A percentile compares a stretch with the other conserved stretches of the same genome.
Conservation (phyloP, 2,888 invertebrate species). For the Drosophila borealis region DNA sequence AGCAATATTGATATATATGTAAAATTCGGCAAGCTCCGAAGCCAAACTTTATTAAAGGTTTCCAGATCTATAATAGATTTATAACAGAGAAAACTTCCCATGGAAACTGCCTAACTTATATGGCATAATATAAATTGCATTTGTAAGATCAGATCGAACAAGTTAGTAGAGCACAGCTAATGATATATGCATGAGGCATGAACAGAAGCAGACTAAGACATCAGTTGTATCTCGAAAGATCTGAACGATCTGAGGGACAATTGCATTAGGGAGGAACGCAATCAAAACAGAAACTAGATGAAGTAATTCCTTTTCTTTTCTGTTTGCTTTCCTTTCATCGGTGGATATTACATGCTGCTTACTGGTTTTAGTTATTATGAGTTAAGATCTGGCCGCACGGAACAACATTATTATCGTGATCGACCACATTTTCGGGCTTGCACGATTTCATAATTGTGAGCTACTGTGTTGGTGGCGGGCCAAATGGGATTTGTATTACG, state of each 20-base stretch:
- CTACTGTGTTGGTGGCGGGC: conserved; percentile 29
- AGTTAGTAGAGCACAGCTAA: too few species aligned
- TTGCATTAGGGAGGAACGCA: conserved; percentile 10
- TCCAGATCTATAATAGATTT: too few species aligned
- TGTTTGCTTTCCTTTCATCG: too few species aligned
- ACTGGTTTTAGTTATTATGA: conserved; percentile 21
- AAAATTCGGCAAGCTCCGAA: too few species aligned
- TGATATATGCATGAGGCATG: neutral
- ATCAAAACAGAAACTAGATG: conserved; percentile 6
- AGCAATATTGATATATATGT: too few species aligned
- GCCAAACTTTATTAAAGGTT: too few species aligned
- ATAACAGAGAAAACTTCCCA: too few species aligned
- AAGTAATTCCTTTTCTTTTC: conserved; percentile 6
- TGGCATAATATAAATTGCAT: too few species aligned
- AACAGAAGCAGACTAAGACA: neutral
- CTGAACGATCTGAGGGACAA: conserved; percentile 19
- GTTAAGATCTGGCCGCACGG: conserved; percentile 23
- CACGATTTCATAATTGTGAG: conserved; percentile 48
- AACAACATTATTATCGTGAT: conserved; percentile 6
- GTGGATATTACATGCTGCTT: conserved; percentile 13
- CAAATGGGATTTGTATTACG: conserved; percentile 68
- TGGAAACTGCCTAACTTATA: too few species aligned
- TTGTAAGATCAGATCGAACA: too few species aligned
- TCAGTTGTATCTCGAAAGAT: neutral
- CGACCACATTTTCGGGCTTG: conserved; percentile 3